phyloP scores from a whole-genome alignment of 30 jellyfish, hydroid and myxozoan genomes.

The Rhopilema esculentum region DNA sequence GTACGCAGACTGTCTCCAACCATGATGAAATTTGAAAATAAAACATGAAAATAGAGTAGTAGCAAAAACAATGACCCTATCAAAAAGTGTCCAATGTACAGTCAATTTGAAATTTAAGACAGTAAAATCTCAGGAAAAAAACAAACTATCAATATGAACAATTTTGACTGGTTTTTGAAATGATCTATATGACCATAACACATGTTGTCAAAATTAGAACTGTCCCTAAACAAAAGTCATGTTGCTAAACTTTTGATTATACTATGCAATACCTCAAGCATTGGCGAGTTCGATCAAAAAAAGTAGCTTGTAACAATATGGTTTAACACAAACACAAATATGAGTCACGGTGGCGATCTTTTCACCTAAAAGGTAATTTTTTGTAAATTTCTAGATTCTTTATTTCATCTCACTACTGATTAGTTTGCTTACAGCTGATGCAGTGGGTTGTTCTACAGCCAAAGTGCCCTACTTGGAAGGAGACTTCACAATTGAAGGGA shows the following conservation, averaged over 20 bases:
- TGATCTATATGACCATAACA: background rate
- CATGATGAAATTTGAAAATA: constrained; percentile 5
- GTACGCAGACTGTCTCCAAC: constrained; percentile 19
- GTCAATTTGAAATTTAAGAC: background rate
- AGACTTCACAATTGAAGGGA: constrained; percentile 27
- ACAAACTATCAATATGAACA: background rate
- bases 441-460: constrained; percentile 1
- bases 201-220: background rate
- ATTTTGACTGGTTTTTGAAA: background rate
- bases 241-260: too few species aligned
- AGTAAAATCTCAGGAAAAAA: background rate
- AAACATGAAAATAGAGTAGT: background rate
- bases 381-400: too few species aligned
- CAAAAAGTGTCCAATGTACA: background rate
- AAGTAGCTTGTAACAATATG: too few species aligned
- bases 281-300: too few species aligned
- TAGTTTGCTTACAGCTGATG: constrained; percentile 25
- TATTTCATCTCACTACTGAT: too few species aligned
- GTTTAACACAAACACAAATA: too few species aligned
- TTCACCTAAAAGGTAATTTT: too few species aligned
- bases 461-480: constrained; percentile 42
- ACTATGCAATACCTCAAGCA: too few species aligned
- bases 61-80: background rate
- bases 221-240: background rate
- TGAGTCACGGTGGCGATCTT: too few species aligned